Evolutionary conservation across 2,797 vertebrate genomes (phyloP).

Genomic region (Steatocranus sp.): DNA sequence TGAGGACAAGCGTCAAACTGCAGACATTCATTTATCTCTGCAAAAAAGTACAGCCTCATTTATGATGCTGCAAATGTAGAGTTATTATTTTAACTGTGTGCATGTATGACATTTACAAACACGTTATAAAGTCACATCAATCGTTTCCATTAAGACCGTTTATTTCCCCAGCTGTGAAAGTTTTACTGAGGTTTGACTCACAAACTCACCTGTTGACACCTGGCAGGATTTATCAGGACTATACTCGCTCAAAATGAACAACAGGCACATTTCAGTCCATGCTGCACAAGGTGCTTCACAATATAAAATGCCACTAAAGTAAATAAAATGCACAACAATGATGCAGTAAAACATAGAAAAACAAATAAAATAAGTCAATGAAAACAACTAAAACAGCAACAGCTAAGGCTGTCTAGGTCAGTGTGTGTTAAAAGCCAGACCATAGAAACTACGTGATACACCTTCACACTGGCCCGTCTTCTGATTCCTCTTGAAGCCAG

Average conservation of each 20-base stretch:
- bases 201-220: neutral
- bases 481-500: conserved; percentile 91
- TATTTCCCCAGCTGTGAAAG: neutral
- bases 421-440: neutral
- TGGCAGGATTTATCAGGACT: neutral
- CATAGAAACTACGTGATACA: neutral
- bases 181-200: neutral
- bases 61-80: neutral
- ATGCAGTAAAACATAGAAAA: neutral
- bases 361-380: neutral
- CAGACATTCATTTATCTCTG: conserved; percentile 95
- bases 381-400: neutral
- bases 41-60: conserved; percentile 23
- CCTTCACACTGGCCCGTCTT: conserved; percentile 92
- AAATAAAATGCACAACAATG: neutral
- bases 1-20: conserved; percentile 92
- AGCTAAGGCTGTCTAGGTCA: accelerated
- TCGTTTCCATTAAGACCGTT: neutral
- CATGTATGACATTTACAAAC: neutral
- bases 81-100: neutral
- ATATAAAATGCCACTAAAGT: neutral
- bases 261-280: neutral
- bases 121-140: neutral
- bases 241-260: neutral
- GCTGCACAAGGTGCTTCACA: no score